phyloP scores from a whole-genome alignment of 92 coral and sea anemone species.

The Parazoanthus atlanticus region DNA sequence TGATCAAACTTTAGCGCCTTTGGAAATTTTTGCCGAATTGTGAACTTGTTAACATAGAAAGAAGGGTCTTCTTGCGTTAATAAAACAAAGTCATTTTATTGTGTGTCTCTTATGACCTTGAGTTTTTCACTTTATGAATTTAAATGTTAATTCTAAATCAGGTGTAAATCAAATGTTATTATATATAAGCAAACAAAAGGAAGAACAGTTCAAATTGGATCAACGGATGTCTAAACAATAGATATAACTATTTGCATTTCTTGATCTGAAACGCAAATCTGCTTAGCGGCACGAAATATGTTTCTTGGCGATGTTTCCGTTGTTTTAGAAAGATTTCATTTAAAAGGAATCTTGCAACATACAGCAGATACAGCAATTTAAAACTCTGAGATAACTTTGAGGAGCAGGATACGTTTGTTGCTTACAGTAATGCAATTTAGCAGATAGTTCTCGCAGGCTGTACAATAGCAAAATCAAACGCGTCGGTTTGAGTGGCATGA shows the following conservation, averaged over 20 bases:
- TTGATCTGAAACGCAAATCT: neutral
- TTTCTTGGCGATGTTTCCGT: neutral
- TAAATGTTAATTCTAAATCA: neutral
- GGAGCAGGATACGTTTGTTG: neutral
- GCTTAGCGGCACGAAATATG: neutral
- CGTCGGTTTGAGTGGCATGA: neutral
- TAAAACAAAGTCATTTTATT: neutral
- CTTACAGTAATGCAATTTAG: too few relatives aligned
- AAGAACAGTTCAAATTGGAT: neutral
- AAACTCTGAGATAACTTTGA: neutral
- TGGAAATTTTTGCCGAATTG: neutral
- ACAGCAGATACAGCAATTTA: neutral
- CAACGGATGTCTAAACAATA: neutral
- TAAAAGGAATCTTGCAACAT: too few relatives aligned
- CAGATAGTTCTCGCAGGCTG: neutral
- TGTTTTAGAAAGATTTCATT: neutral
- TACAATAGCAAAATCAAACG: neutral
- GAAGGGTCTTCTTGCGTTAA: neutral
- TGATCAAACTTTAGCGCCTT: too few relatives aligned
- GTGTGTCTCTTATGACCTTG: neutral
- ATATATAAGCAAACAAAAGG: neutral
- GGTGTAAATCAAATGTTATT: neutral
- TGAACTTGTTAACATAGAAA: too few relatives aligned
- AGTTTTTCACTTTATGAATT: neutral
- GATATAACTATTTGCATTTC: conserved; percentile 6